Percentiles rank a stretch among this genome's conserved stretches.
These are phyloP conservation scores for Epizoanthus ramosus DNA, from an alignment of 92 coral and sea anemone species.

Conservation along the genomic window DNA sequence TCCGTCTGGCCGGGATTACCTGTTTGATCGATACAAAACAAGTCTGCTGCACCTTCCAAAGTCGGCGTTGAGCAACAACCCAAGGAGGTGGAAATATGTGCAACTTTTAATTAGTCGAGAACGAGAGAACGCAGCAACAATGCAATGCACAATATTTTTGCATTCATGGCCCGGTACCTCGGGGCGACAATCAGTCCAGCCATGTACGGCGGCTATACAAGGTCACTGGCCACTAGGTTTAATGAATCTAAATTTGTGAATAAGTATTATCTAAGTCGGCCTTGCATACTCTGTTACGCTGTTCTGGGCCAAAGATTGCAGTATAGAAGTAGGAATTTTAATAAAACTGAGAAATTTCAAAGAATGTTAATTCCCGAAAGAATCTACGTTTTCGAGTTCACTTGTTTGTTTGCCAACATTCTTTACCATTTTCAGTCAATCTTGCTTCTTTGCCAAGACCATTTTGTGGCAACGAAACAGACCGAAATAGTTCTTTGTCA, in stretches of 20 bases:
- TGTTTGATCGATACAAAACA: too few species aligned
- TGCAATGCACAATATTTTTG: not conserved
- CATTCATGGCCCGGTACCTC: not conserved
- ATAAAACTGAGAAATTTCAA: not conserved
- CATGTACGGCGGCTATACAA: too few species aligned
- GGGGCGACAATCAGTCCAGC: constrained; percentile 1
- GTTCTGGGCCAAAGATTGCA: not conserved
- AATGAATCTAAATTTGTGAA: too few species aligned
- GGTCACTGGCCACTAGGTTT: not conserved
- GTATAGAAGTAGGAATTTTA: not conserved
- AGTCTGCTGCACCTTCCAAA: too few species aligned
- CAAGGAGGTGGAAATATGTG: too few species aligned
- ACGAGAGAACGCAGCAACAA: not conserved
- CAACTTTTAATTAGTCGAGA: not conserved
- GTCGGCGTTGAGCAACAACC: too few species aligned
- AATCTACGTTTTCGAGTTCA: constrained; percentile 18
- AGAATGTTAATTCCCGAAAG: constrained; percentile 29
- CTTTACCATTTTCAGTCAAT: not conserved
- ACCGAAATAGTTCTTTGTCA: too few species aligned
- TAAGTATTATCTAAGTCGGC: too few species aligned
- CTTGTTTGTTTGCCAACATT: constrained; percentile 33
- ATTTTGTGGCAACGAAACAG: too few species aligned
- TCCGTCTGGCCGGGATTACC: too few species aligned
- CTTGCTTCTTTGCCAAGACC: constrained; percentile 18
- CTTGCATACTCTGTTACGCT: too few species aligned